Base-by-base conservation (phyloP, 2,113 vertebrate genomes). In the Siniperca chuatsi region DNA sequence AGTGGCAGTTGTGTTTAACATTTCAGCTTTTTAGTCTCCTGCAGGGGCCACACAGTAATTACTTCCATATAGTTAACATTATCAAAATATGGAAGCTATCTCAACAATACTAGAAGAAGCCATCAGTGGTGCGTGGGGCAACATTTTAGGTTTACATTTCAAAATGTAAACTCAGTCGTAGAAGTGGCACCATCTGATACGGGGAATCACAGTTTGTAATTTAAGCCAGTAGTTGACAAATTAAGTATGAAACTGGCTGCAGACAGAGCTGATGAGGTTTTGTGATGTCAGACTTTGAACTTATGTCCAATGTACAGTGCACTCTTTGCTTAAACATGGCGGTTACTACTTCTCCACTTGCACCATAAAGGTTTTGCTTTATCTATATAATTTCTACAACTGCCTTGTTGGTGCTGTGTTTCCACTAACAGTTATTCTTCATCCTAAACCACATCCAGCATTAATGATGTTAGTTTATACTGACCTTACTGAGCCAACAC, bases 31-130 rank as follows among this genome's bases (percentile, higher is more conserved):
- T 73, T 15, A 71, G 64, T 82, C 65, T 81, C 69, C 35, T 78
- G 69, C 77, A n/a, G 5, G 1, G 55, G 29, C 73, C 64, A 58
- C 74, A 71, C 48, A 25, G 60, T 86, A 86, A 90, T 87, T 71
- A 87, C 68, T 83, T 85, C 74, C 87, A 81, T 87, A 81, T 81
- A 76, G 55, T 75, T 85, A 81, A 50, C 67, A 76, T 82, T 86
- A 86, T 74, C 82, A 42, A 72, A 83, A 75, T 78, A 75, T 81
- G 84, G 50, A 78, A 71, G 46, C 75, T 37, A 74, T 78, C 37
- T 61, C 69, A 23, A 44, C 40, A 65, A 57, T 44, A 50, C 65
- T 67, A 40, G 46, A 29, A 29, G 37, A 84, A 78, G 46, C 73
- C 35, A 75, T 77, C 79, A 75, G 75, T 15, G 21, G 42, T 46